phyloP scores from a whole-genome alignment of 1,140 invertebrate genomes.

The Lerema accius region DNA sequence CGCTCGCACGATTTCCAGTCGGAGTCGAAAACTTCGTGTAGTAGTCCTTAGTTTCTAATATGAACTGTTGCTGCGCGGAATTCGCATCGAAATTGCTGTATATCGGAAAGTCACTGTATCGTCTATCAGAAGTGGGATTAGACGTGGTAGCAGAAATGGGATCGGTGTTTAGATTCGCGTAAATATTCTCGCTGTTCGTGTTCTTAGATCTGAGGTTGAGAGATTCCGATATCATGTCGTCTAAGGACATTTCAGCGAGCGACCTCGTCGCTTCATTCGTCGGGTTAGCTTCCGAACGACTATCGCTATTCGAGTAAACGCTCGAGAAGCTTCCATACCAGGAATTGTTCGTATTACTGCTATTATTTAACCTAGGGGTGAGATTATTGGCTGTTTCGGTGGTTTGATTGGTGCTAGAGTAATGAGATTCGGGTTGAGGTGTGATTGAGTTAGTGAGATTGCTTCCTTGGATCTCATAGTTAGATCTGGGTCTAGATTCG shows the following conservation, averaged over 20 bases:
- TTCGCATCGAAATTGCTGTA: conserved; percentile 71
- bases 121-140: conserved; percentile 30
- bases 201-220: conserved; percentile 75
- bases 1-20: conserved; percentile 41
- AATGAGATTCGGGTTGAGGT: conserved; percentile 58
- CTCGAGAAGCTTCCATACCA: conserved; percentile 45
- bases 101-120: conserved; percentile 58
- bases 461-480: conserved; percentile 55
- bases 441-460: conserved; percentile 23
- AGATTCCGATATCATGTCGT: conserved; percentile 75
- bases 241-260: conserved; percentile 67
- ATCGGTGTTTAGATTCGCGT: conserved; percentile 48
- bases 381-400: conserved; percentile 47
- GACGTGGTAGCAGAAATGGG: conserved; percentile 27
- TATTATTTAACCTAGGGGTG: conserved; percentile 40
- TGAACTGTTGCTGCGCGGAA: conserved; percentile 62
- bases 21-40: conserved; percentile 73
- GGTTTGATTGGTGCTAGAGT: conserved; percentile 48
- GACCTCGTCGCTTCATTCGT: conserved; percentile 46
- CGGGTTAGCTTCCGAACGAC: conserved; percentile 39
- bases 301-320: conserved; percentile 49
- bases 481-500: conserved; percentile 52
- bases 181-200: conserved; percentile 62
- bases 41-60: conserved; percentile 70
- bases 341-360: conserved; percentile 36